These are phyloP conservation scores for Halocynthia roretzi DNA, from an alignment of 23 tunicate genomes.

Conservation along the genomic window DNA sequence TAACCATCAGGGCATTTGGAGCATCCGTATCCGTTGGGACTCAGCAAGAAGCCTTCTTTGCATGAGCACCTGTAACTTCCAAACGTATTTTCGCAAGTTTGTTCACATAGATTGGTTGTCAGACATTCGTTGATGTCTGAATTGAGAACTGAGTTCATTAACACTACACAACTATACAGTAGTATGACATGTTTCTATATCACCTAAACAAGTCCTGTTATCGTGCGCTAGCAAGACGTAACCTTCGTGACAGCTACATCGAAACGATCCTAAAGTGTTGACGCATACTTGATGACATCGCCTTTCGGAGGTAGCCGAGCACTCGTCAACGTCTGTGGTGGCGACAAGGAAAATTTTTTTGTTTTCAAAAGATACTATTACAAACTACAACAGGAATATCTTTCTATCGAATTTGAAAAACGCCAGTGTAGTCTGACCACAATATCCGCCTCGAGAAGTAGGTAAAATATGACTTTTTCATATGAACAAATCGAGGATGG, in stretches of 20 bases:
- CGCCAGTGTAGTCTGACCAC: too few relatives aligned
- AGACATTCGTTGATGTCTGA: conserved; percentile 30
- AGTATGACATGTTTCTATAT: background rate
- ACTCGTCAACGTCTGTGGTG: conserved; percentile 19
- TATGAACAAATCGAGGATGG: background rate
- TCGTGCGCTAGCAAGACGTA: conserved; percentile 1
- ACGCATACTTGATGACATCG: conserved; percentile 9
- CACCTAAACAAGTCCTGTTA: conserved; percentile 20
- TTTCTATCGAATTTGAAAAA: too few relatives aligned
- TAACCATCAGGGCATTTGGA: conserved; percentile 13
- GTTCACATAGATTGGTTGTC: conserved; percentile 3
- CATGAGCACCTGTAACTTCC: conserved; percentile 38
- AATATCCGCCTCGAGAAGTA: too few relatives aligned
- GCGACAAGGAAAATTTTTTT: too few relatives aligned
- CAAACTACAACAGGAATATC: too few relatives aligned
- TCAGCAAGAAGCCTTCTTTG: background rate
- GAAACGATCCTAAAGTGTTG: conserved; percentile 16
- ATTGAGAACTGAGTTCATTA: background rate
- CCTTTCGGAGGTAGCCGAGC: background rate
- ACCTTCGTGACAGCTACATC: conserved; percentile 18
- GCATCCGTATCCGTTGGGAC: conserved; percentile 20
- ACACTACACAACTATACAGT: background rate
- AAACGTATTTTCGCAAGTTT: conserved; percentile 27
- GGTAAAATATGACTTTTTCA: too few relatives aligned
- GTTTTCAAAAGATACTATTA: too few relatives aligned